Conservation (phyloP, 2,797 vertebrate species). For the Poeciliopsis turneri region DNA sequence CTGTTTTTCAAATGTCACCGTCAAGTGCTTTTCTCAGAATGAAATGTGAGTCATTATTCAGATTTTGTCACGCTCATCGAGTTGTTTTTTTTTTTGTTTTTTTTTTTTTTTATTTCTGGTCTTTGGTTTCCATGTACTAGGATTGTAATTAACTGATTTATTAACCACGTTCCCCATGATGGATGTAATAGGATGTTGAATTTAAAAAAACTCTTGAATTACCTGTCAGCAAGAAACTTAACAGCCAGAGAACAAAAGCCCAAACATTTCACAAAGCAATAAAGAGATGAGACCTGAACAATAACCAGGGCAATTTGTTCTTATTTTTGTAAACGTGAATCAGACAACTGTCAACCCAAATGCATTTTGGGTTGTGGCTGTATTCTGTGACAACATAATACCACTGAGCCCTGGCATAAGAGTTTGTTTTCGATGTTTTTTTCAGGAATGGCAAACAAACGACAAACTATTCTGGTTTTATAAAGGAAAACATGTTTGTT, state of each 20-base stretch:
- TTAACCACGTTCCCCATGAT: conserved; percentile 53
- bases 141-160: conserved; percentile 60
- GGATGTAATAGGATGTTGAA: conserved; percentile 28
- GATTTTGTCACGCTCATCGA: conserved; percentile 48
- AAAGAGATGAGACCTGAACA: conserved; percentile 27
- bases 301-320: conserved; percentile 20
- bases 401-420: not conserved
- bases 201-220: conserved; percentile 36
- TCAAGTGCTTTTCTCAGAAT: conserved; percentile 64
- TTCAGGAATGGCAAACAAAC: not conserved
- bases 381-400: conserved; percentile 18
- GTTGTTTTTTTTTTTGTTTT: conserved; percentile 18
- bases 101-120: not conserved
- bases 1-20: conserved; percentile 79
- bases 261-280: conserved; percentile 18
- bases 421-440: conserved; percentile 14
- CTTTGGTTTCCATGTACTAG: conserved; percentile 30
- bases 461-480: not conserved
- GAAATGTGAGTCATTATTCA: conserved; percentile 69
- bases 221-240: conserved; percentile 32
- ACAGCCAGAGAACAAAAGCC: conserved; percentile 27
- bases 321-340: conserved; percentile 24
- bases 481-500: not conserved
- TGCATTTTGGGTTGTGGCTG: conserved; percentile 11
- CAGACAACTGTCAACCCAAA: conserved; percentile 23